These are phyloP conservation scores for Micronisus gabar DNA, from an alignment of 2,113 vertebrate genomes.

Conservation along the genomic window DNA sequence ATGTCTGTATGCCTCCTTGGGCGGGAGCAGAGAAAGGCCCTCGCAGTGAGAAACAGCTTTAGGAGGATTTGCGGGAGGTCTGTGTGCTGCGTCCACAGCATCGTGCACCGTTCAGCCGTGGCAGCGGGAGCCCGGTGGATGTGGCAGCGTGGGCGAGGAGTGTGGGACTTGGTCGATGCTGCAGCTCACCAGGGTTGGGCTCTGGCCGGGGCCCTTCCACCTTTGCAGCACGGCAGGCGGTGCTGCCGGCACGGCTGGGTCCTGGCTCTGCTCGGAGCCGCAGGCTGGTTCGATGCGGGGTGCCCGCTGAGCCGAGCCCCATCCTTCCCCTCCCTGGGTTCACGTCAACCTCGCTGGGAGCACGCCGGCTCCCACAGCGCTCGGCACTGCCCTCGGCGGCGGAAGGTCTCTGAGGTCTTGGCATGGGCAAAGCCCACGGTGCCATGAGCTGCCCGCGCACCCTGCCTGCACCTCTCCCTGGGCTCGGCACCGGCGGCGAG, in stretches of 20 bases:
- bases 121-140: rapidly evolving
- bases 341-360: rapidly evolving
- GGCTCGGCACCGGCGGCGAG: rapidly evolving
- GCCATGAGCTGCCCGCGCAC: rapidly evolving
- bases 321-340: neutral
- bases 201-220: neutral
- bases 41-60: neutral
- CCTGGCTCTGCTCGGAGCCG: neutral
- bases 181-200: neutral
- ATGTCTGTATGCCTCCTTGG: neutral
- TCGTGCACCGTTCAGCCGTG: rapidly evolving
- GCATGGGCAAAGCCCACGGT: neutral
- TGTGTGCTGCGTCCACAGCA: rapidly evolving
- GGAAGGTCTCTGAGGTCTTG: neutral
- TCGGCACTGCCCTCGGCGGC: rapidly evolving
- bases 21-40: neutral
- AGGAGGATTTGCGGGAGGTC: neutral
- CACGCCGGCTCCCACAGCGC: rapidly evolving
- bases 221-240: rapidly evolving
- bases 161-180: rapidly evolving
- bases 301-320: rapidly evolving
- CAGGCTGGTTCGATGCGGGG: rapidly evolving
- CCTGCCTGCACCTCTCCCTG: rapidly evolving
- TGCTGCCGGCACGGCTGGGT: neutral
- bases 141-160: neutral